Conservation (phyloP, 2,113 vertebrate species). For the Circaetus cinerascens region DNA sequence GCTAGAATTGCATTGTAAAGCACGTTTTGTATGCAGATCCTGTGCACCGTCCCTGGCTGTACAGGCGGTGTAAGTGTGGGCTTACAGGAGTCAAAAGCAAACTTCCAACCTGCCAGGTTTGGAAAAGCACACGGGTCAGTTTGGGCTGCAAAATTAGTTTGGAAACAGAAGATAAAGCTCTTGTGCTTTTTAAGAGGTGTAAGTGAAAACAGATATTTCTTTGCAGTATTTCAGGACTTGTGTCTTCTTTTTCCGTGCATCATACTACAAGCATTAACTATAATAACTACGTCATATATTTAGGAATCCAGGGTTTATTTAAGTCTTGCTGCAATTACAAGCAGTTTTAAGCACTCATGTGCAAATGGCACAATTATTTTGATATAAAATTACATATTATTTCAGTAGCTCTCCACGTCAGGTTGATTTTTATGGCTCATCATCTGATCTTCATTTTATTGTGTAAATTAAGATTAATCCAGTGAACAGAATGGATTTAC, state of each 20-base stretch:
- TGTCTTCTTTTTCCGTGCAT: not conserved
- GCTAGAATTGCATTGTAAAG: accelerated
- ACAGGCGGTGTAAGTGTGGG: accelerated
- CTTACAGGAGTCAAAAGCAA: not conserved
- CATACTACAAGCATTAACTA: not conserved
- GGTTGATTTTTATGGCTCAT: not conserved
- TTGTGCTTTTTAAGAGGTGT: accelerated
- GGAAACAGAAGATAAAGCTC: not conserved
- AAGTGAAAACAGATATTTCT: not conserved
- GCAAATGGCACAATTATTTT: not conserved
- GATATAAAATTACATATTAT: not conserved
- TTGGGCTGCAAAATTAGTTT: not conserved
- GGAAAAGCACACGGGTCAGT: accelerated
- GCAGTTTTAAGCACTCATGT: not conserved
- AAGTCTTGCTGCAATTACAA: not conserved
- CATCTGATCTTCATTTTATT: not conserved
- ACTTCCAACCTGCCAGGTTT: not conserved
- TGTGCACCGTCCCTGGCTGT: accelerated
- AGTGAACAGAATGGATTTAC: not conserved
- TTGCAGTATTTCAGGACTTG: not conserved
- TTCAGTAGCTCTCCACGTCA: not conserved
- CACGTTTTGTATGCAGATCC: accelerated
- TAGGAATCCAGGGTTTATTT: not conserved
- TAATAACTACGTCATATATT: not conserved
- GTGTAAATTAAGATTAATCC: not conserved